Evolutionary conservation across 2,888 invertebrate species (phyloP).

Genomic region (Mystacides longicornis): DNA sequence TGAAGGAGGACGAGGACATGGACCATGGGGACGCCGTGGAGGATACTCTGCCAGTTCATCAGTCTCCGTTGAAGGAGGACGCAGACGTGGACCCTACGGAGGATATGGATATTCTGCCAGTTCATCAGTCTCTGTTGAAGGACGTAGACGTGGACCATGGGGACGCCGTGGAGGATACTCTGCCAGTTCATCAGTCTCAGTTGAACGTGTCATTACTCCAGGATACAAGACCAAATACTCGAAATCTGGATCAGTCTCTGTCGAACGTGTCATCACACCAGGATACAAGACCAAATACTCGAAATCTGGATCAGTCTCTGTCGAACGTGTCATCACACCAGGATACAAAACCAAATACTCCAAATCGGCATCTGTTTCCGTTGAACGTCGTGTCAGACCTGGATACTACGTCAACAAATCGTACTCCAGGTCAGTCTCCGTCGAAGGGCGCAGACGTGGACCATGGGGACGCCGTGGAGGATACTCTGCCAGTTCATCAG

Average conservation of each 20-base stretch:
- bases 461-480: not conserved
- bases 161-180: constrained; percentile 3
- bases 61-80: not conserved
- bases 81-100: not conserved
- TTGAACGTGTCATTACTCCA: constrained; percentile 1
- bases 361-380: constrained; percentile 3
- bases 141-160: not conserved
- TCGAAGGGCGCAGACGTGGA: constrained; percentile 2
- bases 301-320: not conserved
- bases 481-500: not conserved
- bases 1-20: not conserved
- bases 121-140: not conserved
- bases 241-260: constrained; percentile 6
- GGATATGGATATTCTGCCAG: not conserved
- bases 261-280: not conserved
- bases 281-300: not conserved
- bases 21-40: not conserved
- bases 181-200: constrained; percentile 1
- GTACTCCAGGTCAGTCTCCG: not conserved
- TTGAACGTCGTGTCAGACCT: constrained; percentile 6
- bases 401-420: not conserved
- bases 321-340: not conserved
- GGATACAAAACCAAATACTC: not conserved
- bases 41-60: not conserved
- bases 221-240: not conserved